A percentile compares a stretch with the other conserved stretches of the same genome.
Conservation (phyloP, 2,113 vertebrate species). For the Polyodon spathula region DNA sequence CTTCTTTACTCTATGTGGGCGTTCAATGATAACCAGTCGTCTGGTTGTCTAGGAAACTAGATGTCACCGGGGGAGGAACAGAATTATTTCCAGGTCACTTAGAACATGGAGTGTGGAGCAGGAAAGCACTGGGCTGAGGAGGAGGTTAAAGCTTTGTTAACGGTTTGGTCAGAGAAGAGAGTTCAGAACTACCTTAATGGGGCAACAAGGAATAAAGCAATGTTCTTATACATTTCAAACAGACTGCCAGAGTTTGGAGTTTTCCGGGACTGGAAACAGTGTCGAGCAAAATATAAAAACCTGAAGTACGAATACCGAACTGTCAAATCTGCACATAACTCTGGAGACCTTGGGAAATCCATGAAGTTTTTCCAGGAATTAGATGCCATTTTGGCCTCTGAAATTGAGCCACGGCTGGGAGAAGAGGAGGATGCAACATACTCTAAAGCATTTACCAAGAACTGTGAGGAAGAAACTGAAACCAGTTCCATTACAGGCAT, state of each 20-base stretch:
- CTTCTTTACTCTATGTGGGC: constrained; percentile 65
- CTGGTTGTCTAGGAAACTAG: constrained; percentile 92
- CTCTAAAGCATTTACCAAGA: neutral
- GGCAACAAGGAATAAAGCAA: constrained; percentile 70
- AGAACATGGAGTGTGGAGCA: constrained; percentile 76
- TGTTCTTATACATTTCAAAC: constrained; percentile 79
- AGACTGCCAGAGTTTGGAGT: constrained; percentile 74
- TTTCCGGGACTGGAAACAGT: constrained; percentile 77
- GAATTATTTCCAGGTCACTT: constrained; percentile 88
- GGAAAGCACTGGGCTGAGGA: constrained; percentile 66
- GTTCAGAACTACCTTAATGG: constrained; percentile 58
- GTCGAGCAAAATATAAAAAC: constrained; percentile 74
- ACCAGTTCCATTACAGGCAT: neutral
- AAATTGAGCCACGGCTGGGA: constrained; percentile 33
- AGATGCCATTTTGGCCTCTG: constrained; percentile 52
- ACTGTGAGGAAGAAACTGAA: constrained; percentile 5
- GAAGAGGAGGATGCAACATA: constrained; percentile 32
- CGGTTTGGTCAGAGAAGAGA: constrained; percentile 77
- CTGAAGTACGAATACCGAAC: constrained; percentile 75
- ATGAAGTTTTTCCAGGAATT: constrained; percentile 63
- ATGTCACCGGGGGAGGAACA: constrained; percentile 72
- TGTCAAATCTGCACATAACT: constrained; percentile 52
- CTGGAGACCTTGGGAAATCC: constrained; percentile 49
- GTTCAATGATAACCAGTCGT: constrained; percentile 75
- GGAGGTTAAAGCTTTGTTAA: constrained; percentile 73